Evolutionary conservation across 2,888 invertebrate genomes (phyloP), one percentile per base, ranked within the genome.

Genomic region (Coleophora deauratella): DNA sequence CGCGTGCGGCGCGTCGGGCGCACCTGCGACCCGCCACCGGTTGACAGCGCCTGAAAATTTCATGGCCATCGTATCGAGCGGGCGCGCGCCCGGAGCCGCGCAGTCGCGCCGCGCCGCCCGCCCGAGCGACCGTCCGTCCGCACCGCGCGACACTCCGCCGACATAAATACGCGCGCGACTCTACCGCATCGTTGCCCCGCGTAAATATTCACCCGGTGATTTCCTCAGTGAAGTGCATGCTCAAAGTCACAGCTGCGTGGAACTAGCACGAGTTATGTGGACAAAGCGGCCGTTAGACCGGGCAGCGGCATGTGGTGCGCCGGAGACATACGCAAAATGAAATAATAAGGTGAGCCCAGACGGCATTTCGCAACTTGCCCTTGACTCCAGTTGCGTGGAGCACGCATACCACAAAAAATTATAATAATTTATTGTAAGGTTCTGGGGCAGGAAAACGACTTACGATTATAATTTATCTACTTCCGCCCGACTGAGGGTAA

Each of bases 61-160:
- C 84, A 85, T 84, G 85, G 84, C 76, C 84, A 79, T 63, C 56
- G 74, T 85, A 85, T 85, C 73, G 84, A 80, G 76, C 80, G 77
- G 63, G 57, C 66, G 50, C 62, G 68, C 57, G 59, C 62, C 10
- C 21, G 50, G 66, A 46, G 55, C 61, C 68, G 82, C 82, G 81
- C 80, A 78, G 78, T 62, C 80, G 80, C 80, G 66, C 40, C 61
- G 61, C 61, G 62, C 59, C 65, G 55, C 52, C 66, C 68, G 67
- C 62, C 62, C 61, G 61, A 64, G 68, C 55, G 55, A 57, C 41
- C 40, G 35, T 31, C 33, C 38, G 40, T 35, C 35, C 36, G 37
- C 33, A n/a, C n/a, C 13, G 31, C 31, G 30, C 11, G 2, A 27
- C 21, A 11, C 15, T 11, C 11, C 31, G 27, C 15, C 32, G 11